Evolutionary conservation across 2,888 invertebrate species (phyloP), one percentile per base, ranked within the genome.

Genomic region (Archaeoteleia sp.): DNA sequence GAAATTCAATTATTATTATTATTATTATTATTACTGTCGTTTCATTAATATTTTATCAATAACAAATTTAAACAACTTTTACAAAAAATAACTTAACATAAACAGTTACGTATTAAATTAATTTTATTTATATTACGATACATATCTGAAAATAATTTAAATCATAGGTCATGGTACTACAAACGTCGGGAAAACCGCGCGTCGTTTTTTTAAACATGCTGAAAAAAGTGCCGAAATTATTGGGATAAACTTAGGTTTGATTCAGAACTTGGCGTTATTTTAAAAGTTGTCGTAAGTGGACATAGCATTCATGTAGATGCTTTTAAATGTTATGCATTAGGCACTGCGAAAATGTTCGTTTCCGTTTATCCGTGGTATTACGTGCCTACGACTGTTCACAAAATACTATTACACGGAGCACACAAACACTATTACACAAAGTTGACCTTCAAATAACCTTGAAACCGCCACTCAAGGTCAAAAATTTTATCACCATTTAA

Each of bases 111-210:
- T 9, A 29, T 9, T 29, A 29, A 8, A 29, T 29, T 5, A 29
- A 5, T 29, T 5, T 29, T 29, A 29, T 1, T 29, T 29, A 29
- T 8, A 29, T 29, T 23, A 3, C 7, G 7, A 29, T 7, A 9
- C 9, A 29, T 29, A 5, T 23, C 7, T 23, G 3, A n/a, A 29
- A 29, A 29, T 29, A 5, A 29, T 14, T 4, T 12, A 34, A 34
- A 13, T 34, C 30, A 25, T 1, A 34, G 55, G 45, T 12, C 37
- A 13, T 20, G 46, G 46, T 9, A 58, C 40, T 7, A 40, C 58
- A 20, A 58, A 58, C 20, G 49, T 42, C 29, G 49, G 58, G 2
- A 58, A 58, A 20, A 40, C 48, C 34, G 58, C 58, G 1, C 48
- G 60, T 1, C n/a, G 29, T 1, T 48, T 60, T 15, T 60, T 60